Evolutionary conservation across 1,140 invertebrate genomes (phyloP), one percentile per base, ranked within the genome.

Genomic region (Psilanteris sp.): DNA sequence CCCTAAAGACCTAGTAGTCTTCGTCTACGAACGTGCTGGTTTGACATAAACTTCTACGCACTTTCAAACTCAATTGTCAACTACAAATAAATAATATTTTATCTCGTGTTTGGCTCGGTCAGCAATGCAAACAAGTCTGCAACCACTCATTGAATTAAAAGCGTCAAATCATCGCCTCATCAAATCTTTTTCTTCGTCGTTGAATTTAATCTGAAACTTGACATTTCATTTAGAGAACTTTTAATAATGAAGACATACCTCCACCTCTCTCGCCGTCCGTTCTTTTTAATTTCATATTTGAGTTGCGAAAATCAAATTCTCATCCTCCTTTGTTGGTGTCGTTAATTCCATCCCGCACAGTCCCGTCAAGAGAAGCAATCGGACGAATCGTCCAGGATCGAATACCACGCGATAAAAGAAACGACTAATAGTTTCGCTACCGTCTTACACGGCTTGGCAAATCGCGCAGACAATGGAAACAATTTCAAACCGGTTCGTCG

Each of bases 391-490:
- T 39, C 44, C 57, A 16, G 39, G 44, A 61, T 75, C 62, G 62
- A 67, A 73, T 32, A 52, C 31, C 54, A 29, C 48, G 36, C 46
- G 44, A 46, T 77, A 68, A 71, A 79, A 66, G 64, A 50, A 57
- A 61, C 36, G 62, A 79, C 81, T 85, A 86, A 85, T 84, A 83
- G 81, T 85, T 81, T 85, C 62, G 86, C 87, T 86, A 86, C 87
- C 82, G 87, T 85, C 78, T 88, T 85, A 84, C 84, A 83, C 82
- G 84, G 81, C 85, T 71, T 83, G 82, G 84, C 85, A 87, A 87
- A 87, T 87, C 81, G 84, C 57, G 26, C 24, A 78, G 67, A 88
- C 86, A 87, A 88, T 86, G 81, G 79, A 86, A 86, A 88, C 81
- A 83, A 86, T 88, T 86, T 87, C 76, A 46, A 77, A 77, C 77